phyloP scores from a whole-genome alignment of 2,797 vertebrate species.

The Gymnoscopelus microlampas region DNA sequence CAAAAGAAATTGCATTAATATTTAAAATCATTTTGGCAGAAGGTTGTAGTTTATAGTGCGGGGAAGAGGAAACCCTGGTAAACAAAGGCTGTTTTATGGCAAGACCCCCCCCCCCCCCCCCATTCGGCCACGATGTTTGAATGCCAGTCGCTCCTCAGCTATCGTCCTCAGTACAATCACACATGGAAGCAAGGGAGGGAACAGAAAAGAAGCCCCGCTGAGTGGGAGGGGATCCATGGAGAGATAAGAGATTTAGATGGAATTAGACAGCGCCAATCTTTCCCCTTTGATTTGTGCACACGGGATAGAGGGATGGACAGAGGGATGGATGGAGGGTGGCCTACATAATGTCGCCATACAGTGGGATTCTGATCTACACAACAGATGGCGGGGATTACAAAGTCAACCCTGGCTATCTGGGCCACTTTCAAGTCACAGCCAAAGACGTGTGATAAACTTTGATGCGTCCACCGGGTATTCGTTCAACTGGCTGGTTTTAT shows the following conservation, averaged over 20 bases:
- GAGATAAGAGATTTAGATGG: conserved; percentile 58
- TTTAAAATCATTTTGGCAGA: conserved; percentile 23
- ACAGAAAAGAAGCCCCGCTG: conserved; percentile 14
- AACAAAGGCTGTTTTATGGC: too few relatives aligned
- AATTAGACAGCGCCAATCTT: conserved; percentile 61
- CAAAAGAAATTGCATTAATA: conserved; percentile 32
- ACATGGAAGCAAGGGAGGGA: conserved; percentile 45
- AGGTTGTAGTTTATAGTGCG: too few relatives aligned
- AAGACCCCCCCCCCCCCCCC: too few relatives aligned
- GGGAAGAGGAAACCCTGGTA: too few relatives aligned
- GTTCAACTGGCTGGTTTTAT: not conserved
- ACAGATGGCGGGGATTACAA: conserved; percentile 73
- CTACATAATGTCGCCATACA: conserved; percentile 70
- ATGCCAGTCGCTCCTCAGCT: not conserved
- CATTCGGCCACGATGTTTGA: too few relatives aligned
- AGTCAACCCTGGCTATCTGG: conserved; percentile 39
- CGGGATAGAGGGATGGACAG: not conserved
- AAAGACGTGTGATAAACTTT: conserved; percentile 53
- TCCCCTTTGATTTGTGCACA: conserved; percentile 38
- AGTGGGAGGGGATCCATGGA: conserved; percentile 25
- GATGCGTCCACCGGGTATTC: conserved; percentile 16
- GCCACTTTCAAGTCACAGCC: conserved; percentile 58
- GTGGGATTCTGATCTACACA: conserved; percentile 60
- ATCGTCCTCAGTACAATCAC: conserved; percentile 41
- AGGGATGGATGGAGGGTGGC: conserved; percentile 45